Evolutionary conservation across 2,113 vertebrate species (phyloP).

Genomic region (Nothobranchius furzeri): DNA sequence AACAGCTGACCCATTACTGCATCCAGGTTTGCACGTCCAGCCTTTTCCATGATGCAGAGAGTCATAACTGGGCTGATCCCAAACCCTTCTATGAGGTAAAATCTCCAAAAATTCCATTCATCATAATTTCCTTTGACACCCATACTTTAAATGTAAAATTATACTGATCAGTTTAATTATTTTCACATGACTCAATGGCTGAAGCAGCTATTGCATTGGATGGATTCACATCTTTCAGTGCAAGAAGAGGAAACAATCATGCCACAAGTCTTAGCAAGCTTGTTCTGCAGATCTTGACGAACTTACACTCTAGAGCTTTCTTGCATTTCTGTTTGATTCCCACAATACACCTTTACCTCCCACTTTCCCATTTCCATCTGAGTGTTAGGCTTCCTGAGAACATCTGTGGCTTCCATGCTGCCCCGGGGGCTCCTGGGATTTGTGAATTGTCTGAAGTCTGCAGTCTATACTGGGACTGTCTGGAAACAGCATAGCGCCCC

Average conservation of each 20-base stretch:
- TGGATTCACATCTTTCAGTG: constrained; percentile 58
- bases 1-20: constrained; percentile 89
- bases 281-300: constrained; percentile 52
- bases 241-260: constrained; percentile 38
- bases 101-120: background rate
- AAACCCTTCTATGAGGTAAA: constrained; percentile 94
- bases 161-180: background rate
- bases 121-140: background rate
- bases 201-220: constrained; percentile 57
- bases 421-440: constrained; percentile 73
- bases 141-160: background rate
- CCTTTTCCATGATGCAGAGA: constrained; percentile 93
- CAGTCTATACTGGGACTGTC: constrained; percentile 74
- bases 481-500: constrained; percentile 73
- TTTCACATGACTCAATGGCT: constrained; percentile 42
- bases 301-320: constrained; percentile 62
- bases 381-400: constrained; percentile 70
- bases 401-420: constrained; percentile 78
- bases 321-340: constrained; percentile 62
- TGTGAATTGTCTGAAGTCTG: constrained; percentile 73
- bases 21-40: constrained; percentile 87
- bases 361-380: constrained; percentile 57
- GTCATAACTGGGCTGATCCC: constrained; percentile 91
- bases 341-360: constrained; percentile 67
- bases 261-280: constrained; percentile 25